These are phyloP conservation scores for Sardina pilchardus DNA, from an alignment of 2,113 vertebrate genomes.

Conservation along the genomic window DNA sequence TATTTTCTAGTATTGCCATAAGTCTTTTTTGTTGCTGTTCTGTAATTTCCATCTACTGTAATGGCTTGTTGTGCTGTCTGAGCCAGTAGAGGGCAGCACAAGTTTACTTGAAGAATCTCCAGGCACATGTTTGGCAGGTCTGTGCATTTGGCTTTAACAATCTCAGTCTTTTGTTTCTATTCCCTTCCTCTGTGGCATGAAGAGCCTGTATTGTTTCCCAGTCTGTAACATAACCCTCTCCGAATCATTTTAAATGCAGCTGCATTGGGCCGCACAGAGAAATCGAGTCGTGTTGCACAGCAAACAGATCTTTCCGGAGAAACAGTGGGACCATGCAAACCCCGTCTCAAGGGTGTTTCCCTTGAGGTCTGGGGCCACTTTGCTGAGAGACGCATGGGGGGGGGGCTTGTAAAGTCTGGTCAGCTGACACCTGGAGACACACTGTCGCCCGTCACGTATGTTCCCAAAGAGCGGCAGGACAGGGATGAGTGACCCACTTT, in stretches of 20 bases:
- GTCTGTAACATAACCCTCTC: background rate
- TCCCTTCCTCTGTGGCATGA: background rate
- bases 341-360: background rate
- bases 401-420: background rate
- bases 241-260: background rate
- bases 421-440: conserved; percentile 11
- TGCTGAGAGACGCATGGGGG: background rate
- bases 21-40: background rate
- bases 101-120: conserved; percentile 32
- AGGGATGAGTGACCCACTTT: background rate
- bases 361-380: background rate
- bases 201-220: background rate
- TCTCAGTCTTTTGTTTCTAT: background rate
- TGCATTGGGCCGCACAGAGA: background rate
- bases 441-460: background rate
- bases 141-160: background rate
- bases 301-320: background rate
- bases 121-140: background rate
- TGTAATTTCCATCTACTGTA: background rate
- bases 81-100: conserved; percentile 61
- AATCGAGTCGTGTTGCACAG: background rate
- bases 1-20: background rate
- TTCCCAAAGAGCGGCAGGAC: background rate
- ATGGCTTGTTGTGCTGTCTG: background rate
- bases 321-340: background rate